Evolutionary conservation across 2,888 invertebrate species (phyloP).

Genomic region (Taphrorychus bicolor): DNA sequence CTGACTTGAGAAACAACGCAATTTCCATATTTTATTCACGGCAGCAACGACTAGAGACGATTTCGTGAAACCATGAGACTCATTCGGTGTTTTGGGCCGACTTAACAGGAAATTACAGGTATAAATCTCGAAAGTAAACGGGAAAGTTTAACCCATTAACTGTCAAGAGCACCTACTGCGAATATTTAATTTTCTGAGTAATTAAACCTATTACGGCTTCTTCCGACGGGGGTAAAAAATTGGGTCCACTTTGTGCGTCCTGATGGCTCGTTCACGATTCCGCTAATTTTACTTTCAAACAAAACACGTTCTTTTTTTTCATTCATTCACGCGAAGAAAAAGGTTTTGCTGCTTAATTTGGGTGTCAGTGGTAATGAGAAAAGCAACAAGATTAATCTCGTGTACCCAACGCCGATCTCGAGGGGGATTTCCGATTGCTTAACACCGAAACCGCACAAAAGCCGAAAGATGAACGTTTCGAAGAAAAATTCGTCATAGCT

Average conservation of each 20-base stretch:
- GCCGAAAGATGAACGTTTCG: not conserved
- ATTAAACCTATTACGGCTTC: slow-evolving; percentile 26
- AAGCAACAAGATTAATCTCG: not conserved
- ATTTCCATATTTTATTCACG: not conserved
- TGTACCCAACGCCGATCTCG: not conserved
- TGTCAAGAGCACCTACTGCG: slow-evolving; percentile 15
- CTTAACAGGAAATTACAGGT: slow-evolving; percentile 28
- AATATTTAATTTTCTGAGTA: slow-evolving; percentile 26
- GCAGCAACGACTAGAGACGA: not conserved
- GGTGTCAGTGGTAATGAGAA: not conserved
- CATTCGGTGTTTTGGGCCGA: not conserved
- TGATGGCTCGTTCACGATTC: too few relatives aligned
- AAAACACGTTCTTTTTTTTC: not conserved
- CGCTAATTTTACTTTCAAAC: not conserved
- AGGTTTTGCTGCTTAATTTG: not conserved
- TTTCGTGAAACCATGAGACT: not conserved
- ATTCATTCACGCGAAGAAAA: not conserved
- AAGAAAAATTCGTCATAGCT: not conserved
- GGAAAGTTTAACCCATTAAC: slow-evolving; percentile 21
- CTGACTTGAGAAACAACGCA: not conserved
- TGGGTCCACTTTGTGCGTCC: not conserved
- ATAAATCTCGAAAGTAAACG: slow-evolving; percentile 29
- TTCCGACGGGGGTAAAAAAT: slow-evolving; percentile 6
- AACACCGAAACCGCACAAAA: not conserved
- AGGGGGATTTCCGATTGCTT: not conserved